Conservation (phyloP, 1,140 invertebrate species). For the Acromyrmex heyeri region DNA sequence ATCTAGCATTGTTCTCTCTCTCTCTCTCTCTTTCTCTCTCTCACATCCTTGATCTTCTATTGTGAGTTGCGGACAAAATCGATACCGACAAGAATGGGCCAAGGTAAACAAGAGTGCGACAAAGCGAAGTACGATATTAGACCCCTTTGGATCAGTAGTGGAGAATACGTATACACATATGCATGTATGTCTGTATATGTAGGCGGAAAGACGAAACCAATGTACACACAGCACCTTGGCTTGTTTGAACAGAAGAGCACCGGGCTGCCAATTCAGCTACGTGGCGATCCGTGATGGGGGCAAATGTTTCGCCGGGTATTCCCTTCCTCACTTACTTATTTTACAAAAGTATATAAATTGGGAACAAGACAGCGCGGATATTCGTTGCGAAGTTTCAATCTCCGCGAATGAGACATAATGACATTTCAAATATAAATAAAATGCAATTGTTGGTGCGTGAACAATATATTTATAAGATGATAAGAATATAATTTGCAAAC, state of each 20-base stretch:
- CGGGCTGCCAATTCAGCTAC: constrained; percentile 76
- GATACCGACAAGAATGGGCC: constrained; percentile 68
- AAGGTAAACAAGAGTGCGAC: constrained; percentile 70
- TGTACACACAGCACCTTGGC: constrained; percentile 82
- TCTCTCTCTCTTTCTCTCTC: neutral
- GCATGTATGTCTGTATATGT: constrained; percentile 12
- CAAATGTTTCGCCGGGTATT: constrained; percentile 58
- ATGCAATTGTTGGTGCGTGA: too few species aligned
- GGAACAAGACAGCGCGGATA: neutral
- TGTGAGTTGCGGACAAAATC: constrained; percentile 51
- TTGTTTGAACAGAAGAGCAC: constrained; percentile 82
- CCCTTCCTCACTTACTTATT: constrained; percentile 22
- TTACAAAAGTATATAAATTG: neutral
- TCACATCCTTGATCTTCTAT: constrained; percentile 31
- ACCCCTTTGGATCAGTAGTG: constrained; percentile 55
- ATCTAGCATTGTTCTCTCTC: neutral
- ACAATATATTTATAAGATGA: too few species aligned
- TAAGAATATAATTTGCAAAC: too few species aligned
- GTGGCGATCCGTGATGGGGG: constrained; percentile 77
- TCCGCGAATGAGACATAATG: neutral
- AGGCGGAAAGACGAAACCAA: constrained; percentile 57
- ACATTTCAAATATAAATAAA: neutral
- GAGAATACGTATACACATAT: neutral
- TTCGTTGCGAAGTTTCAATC: neutral
- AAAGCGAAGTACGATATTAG: constrained; percentile 75